phyloP scores from a whole-genome alignment of 2,888 invertebrate genomes.

The Pseudanteris insignis region DNA sequence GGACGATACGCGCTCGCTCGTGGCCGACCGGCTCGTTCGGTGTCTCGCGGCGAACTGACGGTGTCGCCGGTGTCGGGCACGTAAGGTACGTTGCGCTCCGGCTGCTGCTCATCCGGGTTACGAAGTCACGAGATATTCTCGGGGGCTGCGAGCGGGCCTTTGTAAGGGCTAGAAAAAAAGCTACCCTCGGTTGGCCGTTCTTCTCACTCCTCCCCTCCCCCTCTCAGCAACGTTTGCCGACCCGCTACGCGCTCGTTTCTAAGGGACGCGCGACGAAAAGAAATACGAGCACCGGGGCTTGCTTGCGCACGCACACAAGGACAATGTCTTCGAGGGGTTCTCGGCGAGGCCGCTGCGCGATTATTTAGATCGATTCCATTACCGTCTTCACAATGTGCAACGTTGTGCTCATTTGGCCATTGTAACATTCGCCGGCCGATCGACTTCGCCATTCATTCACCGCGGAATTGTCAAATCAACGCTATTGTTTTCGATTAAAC shows the following conservation, averaged over 20 bases:
- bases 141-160: slow-evolving; percentile 39
- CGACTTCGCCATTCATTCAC: no score
- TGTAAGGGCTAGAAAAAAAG: slow-evolving; percentile 34
- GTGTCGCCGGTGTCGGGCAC: slow-evolving; percentile 11
- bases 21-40: slow-evolving; percentile 30
- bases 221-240: no score
- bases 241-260: no score
- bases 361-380: slow-evolving; percentile 37
- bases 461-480: no score
- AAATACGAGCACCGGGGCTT: slow-evolving; percentile 22
- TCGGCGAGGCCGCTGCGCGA: slow-evolving; percentile 20
- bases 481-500: no score
- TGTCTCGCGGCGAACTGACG: slow-evolving; percentile 43
- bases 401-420: slow-evolving; percentile 19
- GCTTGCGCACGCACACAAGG: slow-evolving; percentile 30
- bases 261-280: slow-evolving; percentile 2
- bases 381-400: no score
- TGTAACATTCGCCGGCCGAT: slow-evolving; percentile 7
- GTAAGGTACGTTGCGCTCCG: no score
- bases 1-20: no score
- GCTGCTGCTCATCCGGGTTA: slow-evolving; percentile 45
- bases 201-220: no score
- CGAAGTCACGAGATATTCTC: slow-evolving; percentile 45
- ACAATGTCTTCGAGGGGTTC: slow-evolving; percentile 44
- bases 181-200: slow-evolving; percentile 34